Evolutionary conservation across 2,888 invertebrate genomes (phyloP).

Genomic region (Netelia virgata): DNA sequence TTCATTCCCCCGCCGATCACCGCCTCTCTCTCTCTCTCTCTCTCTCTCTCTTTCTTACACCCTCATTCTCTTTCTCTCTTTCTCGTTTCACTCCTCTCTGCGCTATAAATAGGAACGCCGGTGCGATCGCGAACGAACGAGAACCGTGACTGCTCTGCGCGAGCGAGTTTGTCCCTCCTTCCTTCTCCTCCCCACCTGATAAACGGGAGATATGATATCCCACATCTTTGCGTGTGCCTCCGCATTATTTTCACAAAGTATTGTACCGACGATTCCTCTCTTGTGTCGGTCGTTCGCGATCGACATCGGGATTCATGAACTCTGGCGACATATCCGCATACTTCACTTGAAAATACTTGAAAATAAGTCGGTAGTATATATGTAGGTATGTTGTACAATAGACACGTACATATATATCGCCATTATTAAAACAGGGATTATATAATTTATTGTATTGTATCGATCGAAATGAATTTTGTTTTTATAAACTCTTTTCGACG

Average conservation of each 20-base stretch:
- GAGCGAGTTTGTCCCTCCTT: slow-evolving; percentile 23
- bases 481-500: too few relatives aligned
- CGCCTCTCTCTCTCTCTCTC: slow-evolving; percentile 40
- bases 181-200: slow-evolving; percentile 15
- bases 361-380: neutral
- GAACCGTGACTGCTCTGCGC: slow-evolving; percentile 55
- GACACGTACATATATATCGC: too few relatives aligned
- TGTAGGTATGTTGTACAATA: too few relatives aligned
- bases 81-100: slow-evolving; percentile 35
- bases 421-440: neutral
- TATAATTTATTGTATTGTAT: neutral
- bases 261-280: slow-evolving; percentile 23
- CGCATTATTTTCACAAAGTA: slow-evolving; percentile 53
- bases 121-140: slow-evolving; percentile 58
- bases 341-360: slow-evolving; percentile 9
- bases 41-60: slow-evolving; percentile 49
- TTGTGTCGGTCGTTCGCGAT: slow-evolving; percentile 12
- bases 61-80: slow-evolving; percentile 46
- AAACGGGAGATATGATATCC: slow-evolving; percentile 63
- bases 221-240: slow-evolving; percentile 33
- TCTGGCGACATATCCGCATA: neutral
- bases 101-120: slow-evolving; percentile 63
- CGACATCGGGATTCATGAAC: slow-evolving; percentile 46
- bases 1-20: slow-evolving; percentile 62
- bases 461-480: too few relatives aligned